Base-by-base conservation (phyloP, 2,888 invertebrate species). In the Polyploca ridens region DNA sequence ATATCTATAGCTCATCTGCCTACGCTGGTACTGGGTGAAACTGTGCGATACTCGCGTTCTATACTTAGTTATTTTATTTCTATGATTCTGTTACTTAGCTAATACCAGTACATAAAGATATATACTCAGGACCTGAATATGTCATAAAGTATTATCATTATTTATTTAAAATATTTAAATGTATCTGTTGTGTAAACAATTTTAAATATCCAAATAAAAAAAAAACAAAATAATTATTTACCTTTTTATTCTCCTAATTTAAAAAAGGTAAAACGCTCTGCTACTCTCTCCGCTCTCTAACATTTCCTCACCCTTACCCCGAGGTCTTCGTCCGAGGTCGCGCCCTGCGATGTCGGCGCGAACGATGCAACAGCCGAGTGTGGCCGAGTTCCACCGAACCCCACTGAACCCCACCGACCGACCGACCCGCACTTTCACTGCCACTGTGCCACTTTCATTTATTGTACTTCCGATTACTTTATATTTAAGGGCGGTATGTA, bases 261-360 rank as follows among this genome's bases (percentile, higher is more conserved):
- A n/a, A 38, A 38, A 10, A 38, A 38, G 27, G 2, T 10, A 69
- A 70, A 57, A 59, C 77, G 78, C 78, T 79, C 64, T 64, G 74
- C 72, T 72, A 33, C 59, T 62, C 78, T 69, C 81, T 65, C 64
- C 74, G 79, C 75, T 75, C 63, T 33, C 59, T 61, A 76, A 69
- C 57, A 64, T 64, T 69, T 35, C 58, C 64, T 14, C 62, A 58
- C 64, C 63, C 65, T 63, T 64, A 66, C 33, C n/a, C 54, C 63
- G 67, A 76, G 76, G 76, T 81, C 77, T 78, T 75, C 66, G 73
- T 58, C 70, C 78, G 75, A 68, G 68, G 69, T 75, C 75, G 69
- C 66, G 64, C 63, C 66, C 62, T 49, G 63, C 7, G 44, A 27
- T 54, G 61, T 44, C 44, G 41, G 19, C 61, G 44, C 61, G 61